Conservation (phyloP, 1,140 invertebrate species). For the Zaprionus africanus region DNA sequence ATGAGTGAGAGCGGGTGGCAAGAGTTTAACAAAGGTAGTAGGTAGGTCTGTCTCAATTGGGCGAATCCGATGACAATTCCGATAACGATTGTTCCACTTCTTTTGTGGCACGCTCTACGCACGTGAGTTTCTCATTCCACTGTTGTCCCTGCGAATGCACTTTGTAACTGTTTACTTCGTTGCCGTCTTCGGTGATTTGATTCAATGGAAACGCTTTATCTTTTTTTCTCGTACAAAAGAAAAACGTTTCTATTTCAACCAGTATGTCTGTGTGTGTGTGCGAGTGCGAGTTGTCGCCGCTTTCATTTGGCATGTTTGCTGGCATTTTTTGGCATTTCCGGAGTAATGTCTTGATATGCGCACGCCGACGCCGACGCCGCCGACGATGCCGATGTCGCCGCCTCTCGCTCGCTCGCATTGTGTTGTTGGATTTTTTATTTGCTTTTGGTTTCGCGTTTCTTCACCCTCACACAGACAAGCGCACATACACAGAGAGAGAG, state of each 20-base stretch:
- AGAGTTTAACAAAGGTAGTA: not conserved
- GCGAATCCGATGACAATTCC: not conserved
- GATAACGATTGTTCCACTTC: not conserved
- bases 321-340: constrained; percentile 77
- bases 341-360: constrained; percentile 78
- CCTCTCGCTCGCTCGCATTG: constrained; percentile 26
- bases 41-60: constrained; percentile 12
- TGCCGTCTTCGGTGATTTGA: constrained; percentile 2
- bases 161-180: constrained; percentile 11
- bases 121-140: constrained; percentile 12
- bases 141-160: constrained; percentile 26
- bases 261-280: not conserved
- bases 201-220: constrained; percentile 21
- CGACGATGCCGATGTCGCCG: not conserved
- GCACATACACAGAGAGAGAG: constrained; percentile 6
- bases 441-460: constrained; percentile 50
- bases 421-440: constrained; percentile 46
- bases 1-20: not conserved
- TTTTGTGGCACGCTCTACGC: constrained; percentile 14
- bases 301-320: constrained; percentile 53
- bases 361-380: constrained; percentile 6
- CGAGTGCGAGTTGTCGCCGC: constrained; percentile 24
- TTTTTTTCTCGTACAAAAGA: constrained; percentile 1
- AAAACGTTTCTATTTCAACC: constrained; percentile 15
- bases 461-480: constrained; percentile 34